Percentiles rank a stretch among this genome's conserved stretches.
Evolutionary conservation across 2,113 vertebrate species (phyloP).

Genomic region (Semnornis frantzii): DNA sequence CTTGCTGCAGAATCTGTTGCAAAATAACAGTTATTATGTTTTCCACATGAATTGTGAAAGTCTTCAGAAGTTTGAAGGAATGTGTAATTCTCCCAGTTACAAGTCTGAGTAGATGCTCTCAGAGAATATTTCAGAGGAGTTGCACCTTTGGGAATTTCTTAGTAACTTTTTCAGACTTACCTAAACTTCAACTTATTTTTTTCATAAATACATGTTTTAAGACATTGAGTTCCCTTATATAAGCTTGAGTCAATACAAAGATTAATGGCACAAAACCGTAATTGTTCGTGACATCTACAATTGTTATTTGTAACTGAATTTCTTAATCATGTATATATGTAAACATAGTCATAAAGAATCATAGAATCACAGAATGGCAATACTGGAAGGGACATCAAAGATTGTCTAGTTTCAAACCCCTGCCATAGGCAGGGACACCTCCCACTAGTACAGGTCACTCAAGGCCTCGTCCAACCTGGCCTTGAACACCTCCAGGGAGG

Average conservation of each 20-base stretch:
- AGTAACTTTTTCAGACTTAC: neutral
- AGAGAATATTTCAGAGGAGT: neutral
- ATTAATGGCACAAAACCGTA: neutral
- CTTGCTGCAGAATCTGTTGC: neutral
- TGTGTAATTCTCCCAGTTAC: neutral
- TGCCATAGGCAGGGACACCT: no score
- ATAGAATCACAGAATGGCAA: no score
- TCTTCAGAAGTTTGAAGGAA: neutral
- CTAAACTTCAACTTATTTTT: neutral
- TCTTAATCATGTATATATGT: no score
- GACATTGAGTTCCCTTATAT: neutral
- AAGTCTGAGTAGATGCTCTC: neutral
- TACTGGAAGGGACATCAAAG: no score
- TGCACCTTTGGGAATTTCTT: neutral
- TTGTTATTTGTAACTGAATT: no score
- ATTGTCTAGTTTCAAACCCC: no score
- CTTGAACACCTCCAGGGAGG: no score
- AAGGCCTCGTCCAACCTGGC: no score
- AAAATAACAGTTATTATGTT: neutral
- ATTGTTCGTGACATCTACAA: neutral
- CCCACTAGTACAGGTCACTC: no score
- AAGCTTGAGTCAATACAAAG: neutral
- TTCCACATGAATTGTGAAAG: neutral
- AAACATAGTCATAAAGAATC: no score
- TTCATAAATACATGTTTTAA: neutral